These are phyloP conservation scores for Eupithecia subumbrata DNA, from an alignment of 2,888 invertebrate species.

Conservation along the genomic window DNA sequence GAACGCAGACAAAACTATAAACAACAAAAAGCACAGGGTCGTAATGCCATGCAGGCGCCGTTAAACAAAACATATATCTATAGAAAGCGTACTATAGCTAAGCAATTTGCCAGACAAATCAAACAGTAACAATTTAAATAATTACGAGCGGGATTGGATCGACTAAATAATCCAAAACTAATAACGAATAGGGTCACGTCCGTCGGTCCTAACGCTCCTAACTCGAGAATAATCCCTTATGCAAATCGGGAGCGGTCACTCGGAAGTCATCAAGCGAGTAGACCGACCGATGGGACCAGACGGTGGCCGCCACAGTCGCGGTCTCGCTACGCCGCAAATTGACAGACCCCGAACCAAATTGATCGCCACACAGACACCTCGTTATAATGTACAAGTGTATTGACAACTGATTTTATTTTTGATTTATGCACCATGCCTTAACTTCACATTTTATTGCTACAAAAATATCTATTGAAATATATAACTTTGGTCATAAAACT, in stretches of 20 bases:
- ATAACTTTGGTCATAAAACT: not conserved
- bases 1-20: not conserved
- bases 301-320: conserved; percentile 34
- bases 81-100: not conserved
- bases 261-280: conserved; percentile 76
- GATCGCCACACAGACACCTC: conserved; percentile 70
- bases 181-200: conserved; percentile 72
- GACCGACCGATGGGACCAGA: conserved; percentile 42
- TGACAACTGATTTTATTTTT: not conserved
- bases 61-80: not conserved
- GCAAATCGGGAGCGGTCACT: conserved; percentile 81
- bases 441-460: not conserved
- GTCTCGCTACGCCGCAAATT: conserved; percentile 62
- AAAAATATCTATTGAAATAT: not conserved
- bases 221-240: conserved; percentile 82
- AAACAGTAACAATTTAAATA: conserved; percentile 66
- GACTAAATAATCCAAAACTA: conserved; percentile 79
- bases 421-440: not conserved
- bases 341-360: conserved; percentile 73
- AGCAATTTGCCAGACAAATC: conserved; percentile 58
- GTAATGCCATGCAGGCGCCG: not conserved
- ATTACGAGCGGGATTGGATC: conserved; percentile 63
- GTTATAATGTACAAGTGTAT: conserved; percentile 51
- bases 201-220: conserved; percentile 55
- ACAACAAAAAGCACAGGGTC: not conserved